These are phyloP conservation scores for Ooceraea biroi DNA, from an alignment of 1,140 invertebrate genomes.

Conservation along the genomic window DNA sequence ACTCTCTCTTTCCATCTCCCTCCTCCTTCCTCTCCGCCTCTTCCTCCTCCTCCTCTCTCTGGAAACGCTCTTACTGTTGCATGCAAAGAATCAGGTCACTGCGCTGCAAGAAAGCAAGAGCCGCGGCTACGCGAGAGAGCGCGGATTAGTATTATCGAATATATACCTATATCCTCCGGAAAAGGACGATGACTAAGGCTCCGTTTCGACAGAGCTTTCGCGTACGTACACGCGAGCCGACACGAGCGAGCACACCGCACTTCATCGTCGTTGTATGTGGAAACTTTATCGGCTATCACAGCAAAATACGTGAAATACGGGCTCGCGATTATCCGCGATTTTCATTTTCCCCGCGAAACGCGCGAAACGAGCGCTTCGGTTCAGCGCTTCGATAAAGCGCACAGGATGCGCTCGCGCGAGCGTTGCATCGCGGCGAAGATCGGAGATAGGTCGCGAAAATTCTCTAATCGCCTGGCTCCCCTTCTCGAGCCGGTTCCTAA, in stretches of 20 bases:
- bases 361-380: neutral
- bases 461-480: too few relatives aligned
- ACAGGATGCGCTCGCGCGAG: too few relatives aligned
- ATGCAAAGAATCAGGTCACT: conserved; percentile 86
- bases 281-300: conserved; percentile 33
- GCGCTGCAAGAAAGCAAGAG: conserved; percentile 85
- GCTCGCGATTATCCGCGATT: conserved; percentile 14
- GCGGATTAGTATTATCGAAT: conserved; percentile 85
- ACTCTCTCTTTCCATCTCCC: conserved; percentile 75
- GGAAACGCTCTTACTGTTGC: conserved; percentile 84
- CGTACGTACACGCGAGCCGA: conserved; percentile 59
- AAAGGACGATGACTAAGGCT: conserved; percentile 77
- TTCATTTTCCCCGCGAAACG: conserved; percentile 27
- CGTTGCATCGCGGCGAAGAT: too few relatives aligned
- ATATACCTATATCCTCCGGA: conserved; percentile 76
- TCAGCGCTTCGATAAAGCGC: too few relatives aligned
- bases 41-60: conserved; percentile 75
- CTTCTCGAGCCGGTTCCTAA: too few relatives aligned
- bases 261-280: conserved; percentile 15
- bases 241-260: neutral
- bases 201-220: conserved; percentile 77
- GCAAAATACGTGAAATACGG: conserved; percentile 21
- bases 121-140: conserved; percentile 77
- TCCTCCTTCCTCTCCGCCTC: conserved; percentile 70
- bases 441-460: too few relatives aligned